These are phyloP conservation scores for Sarcophilus harrisii DNA, from an alignment of 2,797 vertebrate genomes.

Conservation along the genomic window DNA sequence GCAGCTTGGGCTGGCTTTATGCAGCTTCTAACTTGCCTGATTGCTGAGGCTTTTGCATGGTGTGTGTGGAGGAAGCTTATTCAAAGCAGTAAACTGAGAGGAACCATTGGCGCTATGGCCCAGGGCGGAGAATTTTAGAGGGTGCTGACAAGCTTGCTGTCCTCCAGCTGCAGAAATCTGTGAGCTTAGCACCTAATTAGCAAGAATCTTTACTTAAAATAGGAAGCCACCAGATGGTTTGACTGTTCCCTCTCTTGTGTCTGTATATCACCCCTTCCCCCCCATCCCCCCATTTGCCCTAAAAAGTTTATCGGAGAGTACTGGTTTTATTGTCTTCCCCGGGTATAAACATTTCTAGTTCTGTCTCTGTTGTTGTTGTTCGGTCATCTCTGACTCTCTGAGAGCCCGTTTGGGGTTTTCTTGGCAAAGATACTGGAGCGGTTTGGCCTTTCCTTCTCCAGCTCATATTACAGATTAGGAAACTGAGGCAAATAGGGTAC, in stretches of 20 bases:
- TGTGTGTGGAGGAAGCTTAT: neutral
- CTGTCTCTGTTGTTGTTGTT: neutral
- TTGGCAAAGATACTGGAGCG: neutral
- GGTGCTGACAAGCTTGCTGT: conserved; percentile 4
- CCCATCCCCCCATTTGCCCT: neutral
- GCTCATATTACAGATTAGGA: neutral
- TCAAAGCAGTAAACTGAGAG: neutral
- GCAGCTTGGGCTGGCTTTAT: neutral
- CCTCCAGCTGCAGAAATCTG: neutral
- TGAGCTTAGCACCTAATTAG: neutral
- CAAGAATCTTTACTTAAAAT: neutral
- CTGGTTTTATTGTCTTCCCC: neutral
- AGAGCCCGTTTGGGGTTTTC: neutral
- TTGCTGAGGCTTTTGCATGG: neutral
- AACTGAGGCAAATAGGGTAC: neutral
- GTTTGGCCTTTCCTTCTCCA: neutral
- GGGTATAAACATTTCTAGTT: neutral
- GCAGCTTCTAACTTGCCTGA: neutral
- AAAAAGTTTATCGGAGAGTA: neutral
- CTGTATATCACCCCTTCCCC: neutral
- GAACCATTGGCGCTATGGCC: neutral
- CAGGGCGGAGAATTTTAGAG: neutral
- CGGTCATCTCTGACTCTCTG: neutral
- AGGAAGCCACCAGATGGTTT: neutral
- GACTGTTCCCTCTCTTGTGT: neutral